These are phyloP conservation scores for Limnephilus marmoratus DNA, from an alignment of 2,888 invertebrate genomes.

Conservation along the genomic window DNA sequence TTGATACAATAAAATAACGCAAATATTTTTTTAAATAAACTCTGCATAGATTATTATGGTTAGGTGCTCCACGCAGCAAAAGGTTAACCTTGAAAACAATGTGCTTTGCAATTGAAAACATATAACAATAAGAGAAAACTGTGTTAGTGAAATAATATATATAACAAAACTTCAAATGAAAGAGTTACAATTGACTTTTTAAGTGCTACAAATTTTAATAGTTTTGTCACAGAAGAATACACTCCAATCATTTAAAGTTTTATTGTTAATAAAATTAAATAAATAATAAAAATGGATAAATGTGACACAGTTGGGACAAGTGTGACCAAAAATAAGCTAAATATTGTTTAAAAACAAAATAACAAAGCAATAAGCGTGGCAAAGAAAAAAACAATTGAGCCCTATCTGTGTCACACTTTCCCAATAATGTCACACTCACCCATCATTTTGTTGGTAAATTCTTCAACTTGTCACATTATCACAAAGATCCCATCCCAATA, in stretches of 20 bases:
- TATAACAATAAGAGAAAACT: constrained; percentile 32
- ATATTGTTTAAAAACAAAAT: not conserved
- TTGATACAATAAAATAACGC: not conserved
- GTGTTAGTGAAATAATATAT: not conserved
- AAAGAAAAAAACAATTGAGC: constrained; percentile 69
- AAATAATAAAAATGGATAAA: constrained; percentile 67
- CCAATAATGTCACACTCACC: constrained; percentile 78
- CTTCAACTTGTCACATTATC: constrained; percentile 40
- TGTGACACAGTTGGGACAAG: constrained; percentile 79
- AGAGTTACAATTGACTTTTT: not conserved
- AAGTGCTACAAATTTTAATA: not conserved
- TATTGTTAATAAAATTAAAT: constrained; percentile 36
- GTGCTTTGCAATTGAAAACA: not conserved
- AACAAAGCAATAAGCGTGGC: not conserved
- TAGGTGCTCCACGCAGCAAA: not conserved
- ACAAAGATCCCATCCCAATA: constrained; percentile 22
- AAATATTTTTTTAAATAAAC: not conserved
- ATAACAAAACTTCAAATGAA: constrained; percentile 4
- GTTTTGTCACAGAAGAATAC: not conserved
- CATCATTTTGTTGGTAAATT: constrained; percentile 3
- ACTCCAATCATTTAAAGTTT: not conserved
- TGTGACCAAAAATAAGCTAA: constrained; percentile 71
- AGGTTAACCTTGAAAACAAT: not conserved
- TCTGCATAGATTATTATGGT: not conserved
- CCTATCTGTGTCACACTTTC: constrained; percentile 78